These are phyloP conservation scores for Theonella swinhoei DNA, from an alignment of 37 sponge, comb jelly and placozoan genomes.

Conservation along the genomic window DNA sequence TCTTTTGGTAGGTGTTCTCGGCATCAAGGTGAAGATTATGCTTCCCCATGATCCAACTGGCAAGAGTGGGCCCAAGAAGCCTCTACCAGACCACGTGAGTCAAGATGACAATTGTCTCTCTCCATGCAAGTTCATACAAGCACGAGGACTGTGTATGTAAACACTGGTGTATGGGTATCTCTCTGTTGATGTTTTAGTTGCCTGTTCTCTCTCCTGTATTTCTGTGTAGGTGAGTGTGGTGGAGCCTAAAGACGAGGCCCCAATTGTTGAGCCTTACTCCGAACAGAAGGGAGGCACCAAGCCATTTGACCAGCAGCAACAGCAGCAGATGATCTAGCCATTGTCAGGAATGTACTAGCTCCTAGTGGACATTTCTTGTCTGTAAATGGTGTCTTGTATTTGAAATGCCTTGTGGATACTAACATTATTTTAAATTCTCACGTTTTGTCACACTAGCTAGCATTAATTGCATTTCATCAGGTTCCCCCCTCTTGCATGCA, in stretches of 20 bases:
- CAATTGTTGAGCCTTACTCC: slow-evolving; percentile 66
- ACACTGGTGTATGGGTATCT: background rate
- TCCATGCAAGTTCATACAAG: too few relatives aligned
- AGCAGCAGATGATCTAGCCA: background rate
- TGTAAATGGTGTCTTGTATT: too few relatives aligned
- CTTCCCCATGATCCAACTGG: slow-evolving; percentile 97
- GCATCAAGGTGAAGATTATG: slow-evolving; percentile 99
- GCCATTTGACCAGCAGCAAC: background rate
- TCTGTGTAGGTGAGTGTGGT: slow-evolving; percentile 76
- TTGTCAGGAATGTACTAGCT: background rate
- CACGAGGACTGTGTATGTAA: background rate
- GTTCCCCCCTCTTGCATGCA: too few relatives aligned
- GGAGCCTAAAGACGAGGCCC: slow-evolving; percentile 92
- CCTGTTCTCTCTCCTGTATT: background rate
- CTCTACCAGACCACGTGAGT: slow-evolving; percentile 94
- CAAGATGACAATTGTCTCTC: too few relatives aligned
- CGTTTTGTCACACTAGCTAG: too few relatives aligned
- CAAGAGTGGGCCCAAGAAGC: slow-evolving; percentile 94
- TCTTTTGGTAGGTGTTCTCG: slow-evolving; percentile 95
- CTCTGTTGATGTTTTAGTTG: background rate
- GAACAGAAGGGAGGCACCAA: slow-evolving; percentile 79
- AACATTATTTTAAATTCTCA: too few relatives aligned
- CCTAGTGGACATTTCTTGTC: background rate
- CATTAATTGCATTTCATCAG: too few relatives aligned
- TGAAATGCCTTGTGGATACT: too few relatives aligned